Evolutionary conservation across 2,888 invertebrate species (phyloP).

Genomic region (Shargacucullia verbasci): DNA sequence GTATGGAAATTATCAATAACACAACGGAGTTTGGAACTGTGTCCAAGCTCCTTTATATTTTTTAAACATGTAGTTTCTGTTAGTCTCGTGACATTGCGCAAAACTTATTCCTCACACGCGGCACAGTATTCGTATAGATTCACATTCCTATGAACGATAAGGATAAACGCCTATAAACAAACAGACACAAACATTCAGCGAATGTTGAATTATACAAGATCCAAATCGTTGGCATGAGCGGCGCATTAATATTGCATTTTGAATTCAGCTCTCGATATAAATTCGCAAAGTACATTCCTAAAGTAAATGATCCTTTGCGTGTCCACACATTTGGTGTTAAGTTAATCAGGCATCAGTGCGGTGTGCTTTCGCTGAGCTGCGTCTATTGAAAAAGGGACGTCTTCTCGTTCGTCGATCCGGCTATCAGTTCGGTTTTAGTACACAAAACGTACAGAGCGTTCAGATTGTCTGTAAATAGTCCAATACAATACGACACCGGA

Average conservation of each 20-base stretch:
- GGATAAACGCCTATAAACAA: constrained; percentile 50
- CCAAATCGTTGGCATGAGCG: constrained; percentile 62
- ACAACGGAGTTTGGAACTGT: too few species aligned
- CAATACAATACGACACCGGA: too few species aligned
- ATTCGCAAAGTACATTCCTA: constrained; percentile 44
- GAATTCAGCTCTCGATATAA: constrained; percentile 57
- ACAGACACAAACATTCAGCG: constrained; percentile 50
- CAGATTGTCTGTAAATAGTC: too few species aligned
- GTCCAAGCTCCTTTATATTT: too few species aligned
- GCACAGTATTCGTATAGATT: constrained; percentile 15
- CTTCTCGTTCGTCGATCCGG: too few species aligned
- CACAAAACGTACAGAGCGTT: too few species aligned
- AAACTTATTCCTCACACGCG: neutral
- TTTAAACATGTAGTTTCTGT: too few species aligned
- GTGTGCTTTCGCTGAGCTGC: constrained; percentile 1
- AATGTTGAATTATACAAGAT: constrained; percentile 59
- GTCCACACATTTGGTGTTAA: constrained; percentile 35
- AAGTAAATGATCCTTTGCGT: constrained; percentile 51
- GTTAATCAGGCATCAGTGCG: constrained; percentile 20
- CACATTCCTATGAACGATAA: constrained; percentile 44
- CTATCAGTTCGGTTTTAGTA: too few species aligned
- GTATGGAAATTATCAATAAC: too few species aligned
- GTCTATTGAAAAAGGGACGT: neutral
- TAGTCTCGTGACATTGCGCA: neutral
- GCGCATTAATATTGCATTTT: constrained; percentile 59